These are phyloP conservation scores for Drosophila borborema DNA, from an alignment of 2,888 invertebrate species.

Conservation along the genomic window DNA sequence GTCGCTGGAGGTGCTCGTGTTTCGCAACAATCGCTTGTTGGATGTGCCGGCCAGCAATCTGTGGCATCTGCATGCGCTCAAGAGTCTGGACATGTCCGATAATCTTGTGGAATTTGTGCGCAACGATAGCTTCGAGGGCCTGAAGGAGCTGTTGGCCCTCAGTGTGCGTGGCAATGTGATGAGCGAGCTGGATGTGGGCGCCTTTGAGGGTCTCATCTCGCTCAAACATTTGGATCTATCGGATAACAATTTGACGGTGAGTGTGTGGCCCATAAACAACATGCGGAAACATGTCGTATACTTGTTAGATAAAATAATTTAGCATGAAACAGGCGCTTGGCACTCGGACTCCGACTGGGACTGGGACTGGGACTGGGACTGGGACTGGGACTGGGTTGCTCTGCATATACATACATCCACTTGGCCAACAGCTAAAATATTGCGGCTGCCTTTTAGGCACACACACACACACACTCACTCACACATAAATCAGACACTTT, in stretches of 20 bases:
- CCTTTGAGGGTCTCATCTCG: constrained; percentile 90
- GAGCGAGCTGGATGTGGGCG: constrained; percentile 89
- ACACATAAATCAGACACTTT: constrained; percentile 73
- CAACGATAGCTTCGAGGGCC: constrained; percentile 90
- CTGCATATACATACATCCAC: constrained; percentile 4
- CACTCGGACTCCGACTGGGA: not conserved
- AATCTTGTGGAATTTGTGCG: constrained; percentile 91
- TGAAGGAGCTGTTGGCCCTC: constrained; percentile 90
- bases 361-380: too few species aligned
- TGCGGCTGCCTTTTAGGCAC: constrained; percentile 41
- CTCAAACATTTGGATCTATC: constrained; percentile 91
- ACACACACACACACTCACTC: constrained; percentile 7
- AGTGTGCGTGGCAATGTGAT: constrained; percentile 92
- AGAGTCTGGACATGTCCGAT: constrained; percentile 90
- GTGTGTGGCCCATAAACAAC: constrained; percentile 48
- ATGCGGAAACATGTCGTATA: constrained; percentile 38
- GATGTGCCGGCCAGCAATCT: constrained; percentile 91
- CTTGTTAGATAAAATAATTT: constrained; percentile 60
- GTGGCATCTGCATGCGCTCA: constrained; percentile 88
- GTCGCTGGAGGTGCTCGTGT: constrained; percentile 89
- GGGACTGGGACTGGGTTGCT: not conserved
- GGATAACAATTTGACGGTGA: constrained; percentile 92
- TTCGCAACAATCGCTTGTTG: constrained; percentile 92
- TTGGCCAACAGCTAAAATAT: constrained; percentile 46
- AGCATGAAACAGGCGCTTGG: constrained; percentile 29